Evolutionary conservation across 2,888 invertebrate species (phyloP), one percentile per base, ranked within the genome.

Genomic region (Hypselothyrea guttata): DNA sequence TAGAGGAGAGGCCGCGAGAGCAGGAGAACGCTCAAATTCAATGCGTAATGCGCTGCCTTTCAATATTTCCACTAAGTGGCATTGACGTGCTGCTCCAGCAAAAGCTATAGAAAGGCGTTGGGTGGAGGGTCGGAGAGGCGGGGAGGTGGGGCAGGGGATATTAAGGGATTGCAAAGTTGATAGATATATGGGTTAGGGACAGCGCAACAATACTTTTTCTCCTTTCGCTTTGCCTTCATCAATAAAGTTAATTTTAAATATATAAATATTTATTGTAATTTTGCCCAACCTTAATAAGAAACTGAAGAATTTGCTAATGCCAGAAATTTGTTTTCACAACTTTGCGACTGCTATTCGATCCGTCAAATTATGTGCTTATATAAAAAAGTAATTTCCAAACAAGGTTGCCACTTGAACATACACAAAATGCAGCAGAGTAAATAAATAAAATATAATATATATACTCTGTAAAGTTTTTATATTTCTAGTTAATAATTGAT

Each of bases 1-100:
- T n/a, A 8, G 7, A 18, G 9, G 4, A 7, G 13, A 33, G 27
- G 9, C 9, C 27, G 8, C 12, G 7, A 9, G 27, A 3, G 35
- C 7, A 0, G 8, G 28, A 18, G 27, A 33, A 9, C 16, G 8
- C n/a, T 2, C 7, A 12, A 52, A 53, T 57, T 67, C 72, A 57
- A 65, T 75, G 52, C 30, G 46, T 71, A 61, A 54, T 60, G 45
- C 53, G 62, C 33, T 38, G 45, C 67, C 68, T 72, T 73, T 59
- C 58, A 61, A 71, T 61, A 58, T 70, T 49, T 45, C 18, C 37
- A 45, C 49, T 71, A 66, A 75, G 75, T 72, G 71, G 75, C 71
- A 65, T 61, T 60, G 75, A 74, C 75, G 57, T 52, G 48, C 57
- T 51, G 38, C 66, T 22, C 22, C 2, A 22, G 22, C 22, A 2